phyloP scores from a whole-genome alignment of 1,140 invertebrate genomes.

The Drosophila ironensis region DNA sequence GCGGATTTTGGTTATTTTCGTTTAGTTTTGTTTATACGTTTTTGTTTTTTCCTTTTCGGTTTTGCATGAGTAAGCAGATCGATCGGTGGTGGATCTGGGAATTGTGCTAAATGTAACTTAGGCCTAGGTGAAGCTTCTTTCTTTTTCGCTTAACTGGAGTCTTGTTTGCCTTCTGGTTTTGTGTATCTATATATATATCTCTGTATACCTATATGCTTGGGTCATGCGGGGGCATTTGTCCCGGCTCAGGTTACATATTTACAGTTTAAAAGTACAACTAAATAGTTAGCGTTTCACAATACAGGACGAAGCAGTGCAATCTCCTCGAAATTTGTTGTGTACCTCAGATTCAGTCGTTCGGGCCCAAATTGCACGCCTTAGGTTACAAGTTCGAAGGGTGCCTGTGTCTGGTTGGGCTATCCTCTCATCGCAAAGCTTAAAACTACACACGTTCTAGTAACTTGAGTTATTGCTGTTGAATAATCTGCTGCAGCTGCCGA shows the following conservation, averaged over 20 bases:
- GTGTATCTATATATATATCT: constrained; percentile 1
- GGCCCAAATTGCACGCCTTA: neutral
- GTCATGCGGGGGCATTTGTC: neutral
- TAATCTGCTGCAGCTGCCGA: neutral
- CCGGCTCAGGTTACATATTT: constrained; percentile 19
- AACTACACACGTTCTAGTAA: constrained; percentile 4
- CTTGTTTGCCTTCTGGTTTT: neutral
- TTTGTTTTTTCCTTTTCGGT: neutral
- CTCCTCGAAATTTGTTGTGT: constrained; percentile 16
- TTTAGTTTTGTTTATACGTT: neutral
- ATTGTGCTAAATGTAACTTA: constrained; percentile 66
- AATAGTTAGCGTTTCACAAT: neutral
- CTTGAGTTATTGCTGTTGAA: constrained; percentile 16
- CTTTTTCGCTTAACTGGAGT: neutral
- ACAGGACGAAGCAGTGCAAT: constrained; percentile 12
- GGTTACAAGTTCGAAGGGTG: neutral
- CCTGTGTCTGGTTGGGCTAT: no score
- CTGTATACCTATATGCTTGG: neutral
- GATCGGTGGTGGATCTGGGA: constrained; percentile 4
- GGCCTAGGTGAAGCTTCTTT: constrained; percentile 30
- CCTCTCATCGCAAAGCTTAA: neutral
- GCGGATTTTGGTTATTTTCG: constrained; percentile 1
- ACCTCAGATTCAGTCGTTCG: constrained; percentile 61
- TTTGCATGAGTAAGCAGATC: constrained; percentile 12
- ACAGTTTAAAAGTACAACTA: constrained; percentile 8